Base-by-base conservation (phyloP, 2,888 invertebrate species). In the Blastobasis lacticolella region DNA sequence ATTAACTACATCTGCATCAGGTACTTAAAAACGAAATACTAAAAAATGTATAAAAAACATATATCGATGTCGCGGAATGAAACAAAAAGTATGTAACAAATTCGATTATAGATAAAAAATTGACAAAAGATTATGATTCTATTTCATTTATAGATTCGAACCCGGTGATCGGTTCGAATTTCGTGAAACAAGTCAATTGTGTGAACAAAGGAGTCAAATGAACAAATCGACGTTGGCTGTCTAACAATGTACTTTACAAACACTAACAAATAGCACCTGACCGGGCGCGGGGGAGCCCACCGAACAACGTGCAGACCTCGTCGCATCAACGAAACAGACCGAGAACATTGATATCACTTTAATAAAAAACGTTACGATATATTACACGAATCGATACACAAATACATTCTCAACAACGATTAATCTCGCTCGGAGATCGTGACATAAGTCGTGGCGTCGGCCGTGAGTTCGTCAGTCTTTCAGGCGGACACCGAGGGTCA, bases 251-350 rank as follows among this genome's bases (percentile, higher is more conserved):
- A 23, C 23, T 23, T 23, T 23, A 23, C 23, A 23, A 23, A 60
- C 72, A 71, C 65, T 68, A 79, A 76, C 70, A 71, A 73, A 75
- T 83, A 84, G 85, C 85, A 85, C 84, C 84, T 78, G 77, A 71
- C 64, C 69, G 71, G 75, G 67, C 71, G 23, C 23, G 23, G 23
- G 23, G 23, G 23, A 23, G 23, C 23, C 23, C 23, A 23, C 23
- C 23, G 23, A 23, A 23, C 23, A 23, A 23, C 23, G 23, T 23
- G 23, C 23, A 36, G 63, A 64, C 64, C 57, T 66, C 63, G 57
- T 56, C 61, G 65, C 62, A 62, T 61, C 60, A 64, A 67, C 64
- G 59, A 58, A 73, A 71, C 69, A 68, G 66, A 69, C 65, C 62
- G 63, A 71, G 69, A 71, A 73, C 67, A 60, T 63, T 61, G 63